Conservation (phyloP, 2,113 vertebrate species). For the Benitochromis conjunctus region DNA sequence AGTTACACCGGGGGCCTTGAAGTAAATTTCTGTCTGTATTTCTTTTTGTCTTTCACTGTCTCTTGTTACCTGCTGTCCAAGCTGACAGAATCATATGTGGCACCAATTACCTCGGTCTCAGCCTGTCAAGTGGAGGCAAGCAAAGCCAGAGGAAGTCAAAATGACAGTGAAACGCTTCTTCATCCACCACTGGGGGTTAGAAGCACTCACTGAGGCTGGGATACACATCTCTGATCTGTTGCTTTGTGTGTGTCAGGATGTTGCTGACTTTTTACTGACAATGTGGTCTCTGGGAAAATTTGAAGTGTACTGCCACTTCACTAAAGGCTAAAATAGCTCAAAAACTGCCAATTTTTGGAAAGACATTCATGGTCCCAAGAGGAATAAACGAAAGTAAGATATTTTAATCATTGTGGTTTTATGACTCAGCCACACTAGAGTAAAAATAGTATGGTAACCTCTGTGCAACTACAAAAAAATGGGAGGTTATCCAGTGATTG, state of each 20-base stretch:
- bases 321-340: not conserved
- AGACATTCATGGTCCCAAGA: not conserved
- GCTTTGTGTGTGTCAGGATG: not conserved
- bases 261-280: not conserved
- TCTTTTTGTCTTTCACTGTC: not conserved
- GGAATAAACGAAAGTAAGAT: not conserved
- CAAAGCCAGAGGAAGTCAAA: slow-evolving; percentile 3
- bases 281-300: not conserved
- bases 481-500: not conserved
- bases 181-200: not conserved
- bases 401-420: not conserved
- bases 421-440: not conserved
- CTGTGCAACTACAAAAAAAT: not conserved
- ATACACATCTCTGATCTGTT: not conserved
- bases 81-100: slow-evolving; percentile 42
- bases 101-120: slow-evolving; percentile 49
- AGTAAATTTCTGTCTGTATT: not conserved
- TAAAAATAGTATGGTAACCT: not conserved
- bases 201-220: not conserved
- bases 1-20: not conserved
- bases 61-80: slow-evolving; percentile 25
- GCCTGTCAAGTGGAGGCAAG: slow-evolving; percentile 10
- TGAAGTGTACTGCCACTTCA: not conserved
- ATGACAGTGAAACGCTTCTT: slow-evolving; percentile 27
- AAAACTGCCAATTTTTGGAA: not conserved